Base-by-base conservation (phyloP, 2,113 vertebrate species). In the Chrysemys picta region DNA sequence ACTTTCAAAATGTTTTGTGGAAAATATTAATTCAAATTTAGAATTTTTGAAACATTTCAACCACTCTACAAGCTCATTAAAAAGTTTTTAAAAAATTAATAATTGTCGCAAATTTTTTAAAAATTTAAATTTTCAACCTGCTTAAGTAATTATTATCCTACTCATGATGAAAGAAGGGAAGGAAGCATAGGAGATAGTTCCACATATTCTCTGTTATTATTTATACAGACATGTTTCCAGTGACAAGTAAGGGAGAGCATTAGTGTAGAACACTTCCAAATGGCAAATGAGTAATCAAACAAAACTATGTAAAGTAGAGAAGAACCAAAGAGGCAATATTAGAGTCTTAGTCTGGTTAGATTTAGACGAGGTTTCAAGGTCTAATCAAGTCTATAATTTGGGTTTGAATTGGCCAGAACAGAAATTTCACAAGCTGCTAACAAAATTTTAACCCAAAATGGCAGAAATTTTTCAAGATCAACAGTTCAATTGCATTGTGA, bases 361-460 rank as follows among this genome's bases (percentile, higher is more conserved):
- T 72, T 91, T 84, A 92, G 84, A 49, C 81, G 90, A 84, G 86
- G 57, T 29, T 47, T 53, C 1, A 2, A 5, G 56, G 42, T 25
- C 8, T 24, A 62, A 1, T 1, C 35, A 91, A 82, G 16, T 0
- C 0, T 50, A 89, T 62, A 72, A 69, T 56, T 76, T 86, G 53
- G 29, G 89, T 86, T 89, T 38, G 12, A 85, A 79, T 56, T 88
- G 69, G 59, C 56, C 82, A 95, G 89, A 89, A 35, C n/a, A 88
- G 82, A 47, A 62, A 76, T 76, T 42, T 76, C 72, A 25, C 72
- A 76, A 45, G 24, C 24, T 45, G 22, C 21, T 42, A 38, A 75
- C 10, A 42, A 72, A 42, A 42, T 93, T 96, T 87, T 85, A 1
- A 79, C 84, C 80, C 3, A 2, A 21, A 53, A 75, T 85, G 42